These are phyloP conservation scores for Mirounga angustirostris DNA, from an alignment of 2,113 vertebrate genomes.

Conservation along the genomic window DNA sequence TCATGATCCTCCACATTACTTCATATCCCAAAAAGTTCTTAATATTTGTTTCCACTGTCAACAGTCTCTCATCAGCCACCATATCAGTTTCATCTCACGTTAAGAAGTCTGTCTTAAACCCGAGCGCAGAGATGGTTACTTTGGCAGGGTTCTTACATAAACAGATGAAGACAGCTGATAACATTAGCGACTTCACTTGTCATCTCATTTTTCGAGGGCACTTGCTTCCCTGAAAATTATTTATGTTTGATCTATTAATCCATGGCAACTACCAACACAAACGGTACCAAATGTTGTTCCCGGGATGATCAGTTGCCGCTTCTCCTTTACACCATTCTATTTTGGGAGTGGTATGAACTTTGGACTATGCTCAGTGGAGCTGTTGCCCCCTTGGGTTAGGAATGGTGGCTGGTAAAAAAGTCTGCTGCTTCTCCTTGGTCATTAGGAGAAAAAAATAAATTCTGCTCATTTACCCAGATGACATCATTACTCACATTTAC, in stretches of 20 bases:
- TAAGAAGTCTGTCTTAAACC: neutral
- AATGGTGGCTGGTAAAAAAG: neutral
- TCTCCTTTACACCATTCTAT: constrained; percentile 49
- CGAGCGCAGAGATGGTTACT: neutral
- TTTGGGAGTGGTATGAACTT: constrained; percentile 45
- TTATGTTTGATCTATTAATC: constrained; percentile 63
- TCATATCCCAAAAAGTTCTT: neutral
- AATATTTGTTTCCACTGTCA: neutral
- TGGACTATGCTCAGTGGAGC: neutral
- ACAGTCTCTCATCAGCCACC: neutral
- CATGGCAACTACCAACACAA: constrained; percentile 69
- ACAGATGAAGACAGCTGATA: constrained; percentile 67
- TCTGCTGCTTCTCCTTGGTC: neutral
- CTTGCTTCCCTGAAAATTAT: constrained; percentile 60
- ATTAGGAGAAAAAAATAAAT: neutral
- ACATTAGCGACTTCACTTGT: constrained; percentile 11
- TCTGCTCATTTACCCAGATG: neutral
- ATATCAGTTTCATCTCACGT: neutral
- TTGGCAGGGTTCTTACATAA: constrained; percentile 62
- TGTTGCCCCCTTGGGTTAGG: neutral
- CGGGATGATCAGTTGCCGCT: neutral
- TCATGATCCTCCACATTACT: neutral
- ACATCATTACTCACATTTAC: neutral
- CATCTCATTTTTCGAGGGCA: constrained; percentile 29
- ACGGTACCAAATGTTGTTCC: neutral